Percentiles rank a stretch among this genome's conserved stretches.
Conservation (phyloP, 2,797 vertebrate genomes). For the Neomorphus geoffroyi region DNA sequence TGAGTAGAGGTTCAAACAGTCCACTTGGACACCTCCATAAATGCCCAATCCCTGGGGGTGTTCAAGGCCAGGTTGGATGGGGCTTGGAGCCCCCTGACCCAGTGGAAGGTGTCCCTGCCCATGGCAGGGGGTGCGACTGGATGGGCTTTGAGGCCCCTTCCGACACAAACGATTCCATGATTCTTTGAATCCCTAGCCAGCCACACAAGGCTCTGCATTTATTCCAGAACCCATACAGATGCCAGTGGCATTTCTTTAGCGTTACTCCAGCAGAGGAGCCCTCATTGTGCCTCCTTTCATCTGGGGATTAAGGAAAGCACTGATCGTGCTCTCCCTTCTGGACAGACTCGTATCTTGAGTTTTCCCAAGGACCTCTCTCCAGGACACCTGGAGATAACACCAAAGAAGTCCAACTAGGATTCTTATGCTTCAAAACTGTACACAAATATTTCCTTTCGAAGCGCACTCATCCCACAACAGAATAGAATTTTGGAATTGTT, state of each 20-base stretch:
- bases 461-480: not conserved
- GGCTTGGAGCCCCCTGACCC: no score
- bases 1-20: not conserved
- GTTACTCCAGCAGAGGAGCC: no score
- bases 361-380: not conserved
- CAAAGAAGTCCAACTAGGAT: not conserved
- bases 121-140: no score
- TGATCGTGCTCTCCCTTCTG: not conserved
- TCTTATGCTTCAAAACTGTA: no score
- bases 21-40: no score
- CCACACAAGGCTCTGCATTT: not conserved
- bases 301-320: not conserved
- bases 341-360: not conserved
- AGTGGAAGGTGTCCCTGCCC: no score
- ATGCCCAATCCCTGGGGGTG: no score
- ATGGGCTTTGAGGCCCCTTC: no score
- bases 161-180: no score
- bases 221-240: not conserved
- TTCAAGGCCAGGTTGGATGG: no score
- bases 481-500: no score
- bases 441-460: not conserved
- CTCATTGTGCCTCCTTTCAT: accelerated
- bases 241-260: not conserved
- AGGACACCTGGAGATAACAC: not conserved
- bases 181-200: not conserved